Base-by-base conservation (phyloP, 2,888 invertebrate species). In the Allophyes oxyacanthae region DNA sequence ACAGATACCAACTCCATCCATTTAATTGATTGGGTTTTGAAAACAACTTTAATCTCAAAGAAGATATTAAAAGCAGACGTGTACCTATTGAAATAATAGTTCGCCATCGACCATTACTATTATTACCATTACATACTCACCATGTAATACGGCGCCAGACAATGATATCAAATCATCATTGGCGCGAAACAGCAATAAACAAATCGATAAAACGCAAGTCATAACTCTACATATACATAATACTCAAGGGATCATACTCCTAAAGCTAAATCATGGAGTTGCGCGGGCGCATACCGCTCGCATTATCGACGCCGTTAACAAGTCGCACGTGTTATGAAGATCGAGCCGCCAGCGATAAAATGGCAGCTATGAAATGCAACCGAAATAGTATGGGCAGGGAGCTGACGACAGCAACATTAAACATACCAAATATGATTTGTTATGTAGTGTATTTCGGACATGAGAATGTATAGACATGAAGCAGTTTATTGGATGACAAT, bases 241-340 rank as follows among this genome's bases (percentile, higher is more conserved):
- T 28, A 28, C 49, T 44, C 52, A 28, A 50, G 36, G 51, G 74
- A 70, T 72, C 62, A 61, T 57, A 46, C 46, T 44, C 13, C 41
- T 58, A 57, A 45, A 70, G 61, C 56, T 63, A 61, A 63, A 53
- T 59, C 53, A 65, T 42, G 20, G 49, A 48, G 56, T 56, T 64
- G 74, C 68, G 71, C 68, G 28, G 11, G 58, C 70, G 77, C 76
- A 78, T 79, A 66, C 79, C 77, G 50, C 64, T 62, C 62, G 69
- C 74, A 71, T 78, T 76, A 83, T 78, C 72, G 77, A 56, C 59
- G 63, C 63, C 78, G 81, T 79, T 86, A 81, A 82, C 83, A 77
- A 82, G 79, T 71, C 70, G 64, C 83, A 81, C 83, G 78, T 81
- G 84, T 75, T 73, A 65, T 66, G 54, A 64, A 64, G 74, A 77